These are phyloP conservation scores for Chloroceryle inda DNA, from an alignment of 2,797 vertebrate species.

Conservation along the genomic window DNA sequence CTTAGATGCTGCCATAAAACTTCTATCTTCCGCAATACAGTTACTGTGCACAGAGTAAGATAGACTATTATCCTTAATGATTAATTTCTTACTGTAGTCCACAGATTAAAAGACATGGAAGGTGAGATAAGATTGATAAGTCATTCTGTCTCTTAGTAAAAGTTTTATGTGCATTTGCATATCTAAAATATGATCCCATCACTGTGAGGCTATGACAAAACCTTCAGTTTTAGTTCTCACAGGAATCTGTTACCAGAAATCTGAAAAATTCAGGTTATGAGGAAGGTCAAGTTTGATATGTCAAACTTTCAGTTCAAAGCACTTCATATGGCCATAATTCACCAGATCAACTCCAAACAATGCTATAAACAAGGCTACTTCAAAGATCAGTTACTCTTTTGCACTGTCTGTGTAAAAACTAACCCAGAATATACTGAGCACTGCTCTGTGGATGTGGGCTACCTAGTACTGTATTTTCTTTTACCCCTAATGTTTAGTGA, in stretches of 20 bases:
- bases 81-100: background rate
- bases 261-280: background rate
- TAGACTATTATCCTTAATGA: background rate
- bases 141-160: background rate
- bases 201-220: background rate
- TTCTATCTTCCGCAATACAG: background rate
- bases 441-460: background rate
- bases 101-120: background rate
- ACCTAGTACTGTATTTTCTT: background rate
- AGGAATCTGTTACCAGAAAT: background rate
- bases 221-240: background rate
- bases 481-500: background rate
- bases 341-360: background rate
- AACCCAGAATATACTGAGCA: background rate
- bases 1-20: background rate
- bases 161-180: constrained; percentile 5
- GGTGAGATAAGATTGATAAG: background rate
- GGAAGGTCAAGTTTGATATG: background rate
- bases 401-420: background rate
- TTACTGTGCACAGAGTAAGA: background rate
- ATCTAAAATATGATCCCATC: background rate
- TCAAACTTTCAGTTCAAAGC: background rate
- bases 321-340: background rate
- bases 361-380: background rate
- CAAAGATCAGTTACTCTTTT: background rate